Evolutionary conservation across 2,888 invertebrate species (phyloP), one percentile per base, ranked within the genome.

Genomic region (Drosophila cracens): DNA sequence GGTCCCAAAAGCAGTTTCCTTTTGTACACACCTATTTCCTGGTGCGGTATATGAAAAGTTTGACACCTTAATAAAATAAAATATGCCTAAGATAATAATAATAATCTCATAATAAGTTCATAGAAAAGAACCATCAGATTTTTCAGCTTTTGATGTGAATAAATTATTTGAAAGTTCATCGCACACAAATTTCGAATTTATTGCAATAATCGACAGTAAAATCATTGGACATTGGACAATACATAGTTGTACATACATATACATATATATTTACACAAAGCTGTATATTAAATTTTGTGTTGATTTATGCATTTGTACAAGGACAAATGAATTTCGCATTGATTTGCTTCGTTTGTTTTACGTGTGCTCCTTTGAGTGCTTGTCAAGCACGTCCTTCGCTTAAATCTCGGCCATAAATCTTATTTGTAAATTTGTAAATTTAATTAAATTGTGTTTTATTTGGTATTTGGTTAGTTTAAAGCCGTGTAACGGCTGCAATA

Each of bases 401-500:
- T 65, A 46, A 63, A 33, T 61, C 69, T 73, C 52, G 36, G 29
- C 16, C 49, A 38, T 70, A 70, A 63, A 62, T 67, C 64, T 71
- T 71, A 75, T 62, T 49, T 31, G 36, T 49, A 64, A 56, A 54
- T 36, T 6, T 29, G 18, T 49, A 49, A 52, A 29, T 71, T 71
- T 46, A 56, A 63, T 68, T 53, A 16, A 68, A 79, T 65, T 65
- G 57, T 63, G 38, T 38, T 29, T 38, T n/a, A 13, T 38, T 38
- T 18, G n/a, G 68, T n/a, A 13, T 38, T 38, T 18, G n/a, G 68
- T 81, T 74, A 79, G 84, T 84, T 81, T 84, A 81, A 72, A 83
- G 89, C 83, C 87, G 83, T 65, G 74, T 33, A 61, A 72, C 84
- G 84, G 82, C 82, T 81, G 88, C 74, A 81, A 84, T 73, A 79